Evolutionary conservation across 2,113 vertebrate genomes (phyloP), one percentile per base, ranked within the genome.

Genomic region (Neofelis nebulosa): DNA sequence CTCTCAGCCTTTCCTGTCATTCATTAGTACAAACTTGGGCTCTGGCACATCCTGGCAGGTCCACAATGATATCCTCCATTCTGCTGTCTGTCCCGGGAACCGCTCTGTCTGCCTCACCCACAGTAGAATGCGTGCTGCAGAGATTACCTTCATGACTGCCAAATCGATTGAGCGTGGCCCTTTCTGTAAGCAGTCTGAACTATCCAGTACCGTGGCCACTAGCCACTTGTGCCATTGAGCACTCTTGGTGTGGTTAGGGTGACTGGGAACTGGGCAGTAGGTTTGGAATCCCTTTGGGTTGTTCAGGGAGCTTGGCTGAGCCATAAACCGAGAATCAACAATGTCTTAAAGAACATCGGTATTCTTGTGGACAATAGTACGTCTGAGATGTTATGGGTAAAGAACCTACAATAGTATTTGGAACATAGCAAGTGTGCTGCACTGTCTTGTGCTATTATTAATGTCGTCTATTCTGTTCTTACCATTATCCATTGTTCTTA

Each of bases 201-300:
- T 21, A 5, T 79, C 52, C 10, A 27, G 4, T 6, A 31, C 25
- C 0, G 4, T 13, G 45, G 38, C 65, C 36, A 13, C 38, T 45
- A 65, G 27, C 9, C 52, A 2, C 1, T 0, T 48, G 8, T 52
- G 82, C 78, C 69, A 0, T 31, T 41, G 12, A 80, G 55, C 2
- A 3, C 21, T 68, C 33, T 19, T 23, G 7, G 0, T 45, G 14
- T 52, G 52, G 7, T 31, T 27, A 2, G 1, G 5, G 11, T 63
- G 66, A 38, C 14, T 15, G 15, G 79, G n/a, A 38, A 12, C 16
- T 8, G 2, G 19, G 15, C 14, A 12, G 12, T 18, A 21, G 6
- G n/a, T 6, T 14, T 15, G 4, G 27, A 68, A 11, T 23, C 33
- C 29, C 38, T 16, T 9, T 25, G 23, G 55, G n/a, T 19, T 41